Percentiles rank a stretch among this genome's conserved stretches.
phyloP scores from a whole-genome alignment of 2,888 invertebrate species.

The Drosophila borealis region DNA sequence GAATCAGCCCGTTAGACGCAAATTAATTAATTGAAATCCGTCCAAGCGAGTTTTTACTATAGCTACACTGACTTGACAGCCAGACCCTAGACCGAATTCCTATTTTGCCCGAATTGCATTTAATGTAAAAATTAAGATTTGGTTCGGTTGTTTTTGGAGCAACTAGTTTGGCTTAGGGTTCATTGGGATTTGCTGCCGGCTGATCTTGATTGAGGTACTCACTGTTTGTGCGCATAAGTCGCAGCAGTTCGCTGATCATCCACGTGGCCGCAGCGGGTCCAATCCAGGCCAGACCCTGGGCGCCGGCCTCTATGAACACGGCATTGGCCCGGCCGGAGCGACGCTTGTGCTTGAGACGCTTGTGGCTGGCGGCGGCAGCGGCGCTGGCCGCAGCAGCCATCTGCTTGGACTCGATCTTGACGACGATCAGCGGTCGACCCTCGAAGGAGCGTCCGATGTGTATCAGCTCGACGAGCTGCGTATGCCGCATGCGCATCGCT shows the following conservation, averaged over 20 bases:
- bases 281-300: conserved; percentile 92
- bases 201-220: conserved; percentile 48
- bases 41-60: too few species aligned
- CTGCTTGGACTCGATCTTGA: conserved; percentile 87
- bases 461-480: conserved; percentile 88
- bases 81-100: too few species aligned
- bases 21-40: too few species aligned
- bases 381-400: conserved; percentile 60
- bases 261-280: conserved; percentile 91
- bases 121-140: too few species aligned
- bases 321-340: conserved; percentile 88
- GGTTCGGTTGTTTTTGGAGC: too few species aligned
- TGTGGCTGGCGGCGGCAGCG: conserved; percentile 64
- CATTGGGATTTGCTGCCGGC: too few species aligned
- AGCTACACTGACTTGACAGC: too few species aligned
- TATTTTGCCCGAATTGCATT: too few species aligned
- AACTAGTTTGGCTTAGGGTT: too few species aligned
- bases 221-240: conserved; percentile 87
- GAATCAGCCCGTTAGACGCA: too few species aligned
- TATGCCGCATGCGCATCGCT: conserved; percentile 88
- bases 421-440: conserved; percentile 89
- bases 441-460: conserved; percentile 91
- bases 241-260: conserved; percentile 89
- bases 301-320: conserved; percentile 93
- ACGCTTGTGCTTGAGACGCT: conserved; percentile 76